Base-by-base conservation (phyloP, 2,113 vertebrate species). In the Motacilla tschutschensis region DNA sequence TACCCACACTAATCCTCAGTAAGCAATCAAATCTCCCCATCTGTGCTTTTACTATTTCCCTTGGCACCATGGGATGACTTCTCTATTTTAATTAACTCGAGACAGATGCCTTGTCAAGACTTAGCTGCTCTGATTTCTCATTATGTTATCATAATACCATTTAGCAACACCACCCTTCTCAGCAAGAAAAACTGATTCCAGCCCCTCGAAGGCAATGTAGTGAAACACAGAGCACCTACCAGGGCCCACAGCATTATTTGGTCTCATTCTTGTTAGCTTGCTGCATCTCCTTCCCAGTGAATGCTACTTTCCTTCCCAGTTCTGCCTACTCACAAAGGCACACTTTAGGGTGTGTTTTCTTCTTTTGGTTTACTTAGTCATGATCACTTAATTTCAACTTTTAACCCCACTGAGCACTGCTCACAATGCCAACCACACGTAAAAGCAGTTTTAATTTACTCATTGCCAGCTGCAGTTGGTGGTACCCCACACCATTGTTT, bases 111-210 rank as follows among this genome's bases (percentile, higher is more conserved):
- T 90, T 85, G 79, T 93, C 77, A 85, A 64, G 92, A 75, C 63
- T 89, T 87, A 85, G 79, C 63, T 75, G 51, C 83, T 92, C 89
- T 86, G 85, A 89, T 94, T 94, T 91, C 87, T 93, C 80, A 91
- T 93, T 92, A 89, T 83, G 70, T 90, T 87, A 79, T 64, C 83
- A 83, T 57, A 89, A 92, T 72, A 28, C 14, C 91, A 91, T 91
- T 93, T 93, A 94, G 83, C 77, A 94, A 53, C 76, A 85, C 63
- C 67, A 92, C 64, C 59, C 48, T 90, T 72, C 62, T 53, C 83
- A 71, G 77, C 79, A 60, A 80, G 73, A 31, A 41, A 71, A 89
- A 22, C 44, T 12, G 35, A 85, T 66, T 74, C 73, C 77, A 80
- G 83, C 16, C 50, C 46, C 73, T 62, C 60, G 58, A 75, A 92